Base-by-base conservation (phyloP, 2,113 vertebrate species). In the Oncorhynchus clarkii region DNA sequence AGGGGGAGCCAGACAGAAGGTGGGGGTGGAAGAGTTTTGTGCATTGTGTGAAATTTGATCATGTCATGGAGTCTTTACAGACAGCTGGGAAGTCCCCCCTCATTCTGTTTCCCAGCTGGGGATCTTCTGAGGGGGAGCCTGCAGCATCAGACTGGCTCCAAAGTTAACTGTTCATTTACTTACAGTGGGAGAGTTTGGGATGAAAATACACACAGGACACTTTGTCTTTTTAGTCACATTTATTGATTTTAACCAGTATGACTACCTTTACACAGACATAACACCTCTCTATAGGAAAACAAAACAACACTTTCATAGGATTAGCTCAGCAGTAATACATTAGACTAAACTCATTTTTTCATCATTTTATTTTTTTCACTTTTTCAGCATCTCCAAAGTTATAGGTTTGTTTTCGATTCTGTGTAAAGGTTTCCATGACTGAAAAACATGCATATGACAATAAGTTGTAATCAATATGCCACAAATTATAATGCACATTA, bases 401-500 rank as follows among this genome's bases (percentile, higher is more conserved):
- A 83, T 87, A 78, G 71, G 84, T 92, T 93, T 89, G 86, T 91
- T 92, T 94, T 93, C 89, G 79, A 77, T 77, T 92, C 94, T 94
- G 94, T 96, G 95, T 98, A 96, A 96, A 97, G 94, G 94, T 96
- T 18, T 91, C 92, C 93, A 95, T 95, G 90, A 95, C 96, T 96
- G 95, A 92, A 93, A 82, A 91, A 96, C 96, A 98, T 97, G 96
- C 97, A 96, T 93, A 93, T 94, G 94, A 95, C 88, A 82, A 95
- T 95, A 94, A 95, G 95, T 93, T 94, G 92, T 95, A 92, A 95
- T 93, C 94, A 94, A 95, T 94, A 95, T 94, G 94, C 92, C 94
- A 94, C 95, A 95, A 95, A 93, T 95, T 91, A 89, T 95, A 95
- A 98, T 95, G 95, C 95, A 99, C 96, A 95, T 95, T 93, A 94